Evolutionary conservation across 2,113 vertebrate species (phyloP), one percentile per base, ranked within the genome.

Genomic region (Pangasianodon gigas): DNA sequence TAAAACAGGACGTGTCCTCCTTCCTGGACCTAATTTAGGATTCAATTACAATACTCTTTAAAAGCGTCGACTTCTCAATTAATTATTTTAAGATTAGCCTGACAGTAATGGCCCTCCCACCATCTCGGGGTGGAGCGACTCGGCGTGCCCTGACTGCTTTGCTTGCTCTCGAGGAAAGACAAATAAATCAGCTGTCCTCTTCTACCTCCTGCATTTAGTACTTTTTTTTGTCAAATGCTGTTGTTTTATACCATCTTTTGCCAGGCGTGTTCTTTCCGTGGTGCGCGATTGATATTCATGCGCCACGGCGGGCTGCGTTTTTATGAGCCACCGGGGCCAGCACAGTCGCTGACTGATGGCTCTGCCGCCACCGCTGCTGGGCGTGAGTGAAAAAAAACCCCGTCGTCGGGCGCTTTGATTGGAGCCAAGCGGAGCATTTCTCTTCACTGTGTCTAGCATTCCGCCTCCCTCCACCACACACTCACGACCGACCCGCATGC

Each of bases 51-150:
- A 96, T 95, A 95, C 95, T 95, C 95, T 95, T 96, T 96, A 96
- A 96, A 96, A 95, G 94, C 95, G 93, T 94, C 91, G 92, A 95
- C 95, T 96, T 95, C 91, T 93, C 95, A 96, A 96, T 96, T 96
- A 96, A 96, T 96, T 96, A 96, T 96, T 96, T 96, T 95, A 95
- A 96, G 95, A 96, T 96, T 96, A 96, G 95, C 95, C 93, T 96
- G 95, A 96, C 96, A 96, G 94, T 95, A 95, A 96, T 95, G 96
- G 94, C 94, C 95, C 94, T 95, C 95, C 95, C 93, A 95, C 95
- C 86, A 94, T 94, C 80, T 92, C 93, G 89, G 91, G 92, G 86
- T 90, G 91, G 92, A 90, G 86, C 89, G 91, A 89, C 90, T 89
- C 91, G 84, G 90, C 90, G 91, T 79, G 75, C 79, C 87, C 90